phyloP scores from a whole-genome alignment of 2,113 vertebrate genomes.

The Aptenodytes forsteri region DNA sequence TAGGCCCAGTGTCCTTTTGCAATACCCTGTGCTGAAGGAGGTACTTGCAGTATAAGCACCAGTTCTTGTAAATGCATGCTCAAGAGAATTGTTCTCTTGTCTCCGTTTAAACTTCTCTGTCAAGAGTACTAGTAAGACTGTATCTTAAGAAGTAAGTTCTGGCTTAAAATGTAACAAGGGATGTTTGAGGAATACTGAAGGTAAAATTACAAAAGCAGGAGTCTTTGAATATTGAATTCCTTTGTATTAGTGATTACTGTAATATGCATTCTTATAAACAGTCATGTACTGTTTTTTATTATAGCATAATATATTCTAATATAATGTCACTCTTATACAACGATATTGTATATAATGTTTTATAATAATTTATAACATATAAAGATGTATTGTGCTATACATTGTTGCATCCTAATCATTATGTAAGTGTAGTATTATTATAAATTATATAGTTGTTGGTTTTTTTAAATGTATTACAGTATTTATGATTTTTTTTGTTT shows the following conservation, averaged over 20 bases:
- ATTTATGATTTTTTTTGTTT: slow-evolving; percentile 19
- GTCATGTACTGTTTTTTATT: not conserved
- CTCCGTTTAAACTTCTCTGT: not conserved
- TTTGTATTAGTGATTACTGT: not conserved
- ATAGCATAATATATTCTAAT: not conserved
- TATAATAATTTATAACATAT: not conserved
- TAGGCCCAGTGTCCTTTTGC: not conserved
- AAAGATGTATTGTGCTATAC: not conserved
- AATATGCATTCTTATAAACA: not conserved
- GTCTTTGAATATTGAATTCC: not conserved
- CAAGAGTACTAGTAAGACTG: not conserved
- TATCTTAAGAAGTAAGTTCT: not conserved
- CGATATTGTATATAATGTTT: not conserved
- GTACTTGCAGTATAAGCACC: not conserved
- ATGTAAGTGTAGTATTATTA: not conserved
- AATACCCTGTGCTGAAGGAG: not conserved
- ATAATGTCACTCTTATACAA: not conserved
- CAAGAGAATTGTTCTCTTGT: not conserved
- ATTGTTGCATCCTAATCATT: not conserved
- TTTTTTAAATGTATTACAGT: not conserved
- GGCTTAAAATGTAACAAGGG: not conserved
- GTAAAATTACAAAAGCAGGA: not conserved
- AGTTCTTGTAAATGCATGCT: not conserved
- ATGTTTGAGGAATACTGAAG: not conserved
- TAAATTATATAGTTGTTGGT: not conserved